These are phyloP conservation scores for Phrynocephalus versicolor DNA, from an alignment of 2,113 vertebrate genomes.

Conservation along the genomic window DNA sequence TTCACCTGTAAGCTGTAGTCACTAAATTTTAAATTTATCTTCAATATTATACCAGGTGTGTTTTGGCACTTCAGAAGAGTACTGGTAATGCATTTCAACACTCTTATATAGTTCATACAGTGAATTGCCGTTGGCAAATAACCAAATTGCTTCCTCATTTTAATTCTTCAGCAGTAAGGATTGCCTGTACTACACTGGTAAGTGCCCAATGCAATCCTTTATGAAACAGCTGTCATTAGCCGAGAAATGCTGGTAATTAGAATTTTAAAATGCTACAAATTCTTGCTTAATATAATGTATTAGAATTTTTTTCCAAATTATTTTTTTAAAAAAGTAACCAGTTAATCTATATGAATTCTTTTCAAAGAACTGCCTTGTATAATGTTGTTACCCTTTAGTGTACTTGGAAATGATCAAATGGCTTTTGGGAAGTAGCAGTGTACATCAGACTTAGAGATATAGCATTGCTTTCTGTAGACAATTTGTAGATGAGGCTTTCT, in stretches of 20 bases:
- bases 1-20: too few relatives aligned
- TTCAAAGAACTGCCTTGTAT: background rate
- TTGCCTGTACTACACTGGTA: background rate
- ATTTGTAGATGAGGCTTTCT: background rate
- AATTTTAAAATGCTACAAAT: background rate
- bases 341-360: background rate
- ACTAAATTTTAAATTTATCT: background rate
- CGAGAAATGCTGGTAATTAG: background rate
- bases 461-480: conserved; percentile 67
- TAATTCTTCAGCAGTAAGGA: background rate
- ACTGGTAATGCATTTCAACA: background rate
- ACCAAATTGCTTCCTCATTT: background rate
- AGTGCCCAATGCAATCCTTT: background rate
- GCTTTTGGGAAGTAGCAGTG: fast-evolving
- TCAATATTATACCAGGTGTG: background rate
- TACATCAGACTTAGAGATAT: conserved; percentile 38
- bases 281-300: fast-evolving
- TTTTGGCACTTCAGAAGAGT: background rate
- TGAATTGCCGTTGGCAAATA: background rate
- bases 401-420: background rate
- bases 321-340: conserved; percentile 15
- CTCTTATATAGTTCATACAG: background rate
- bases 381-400: background rate
- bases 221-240: background rate
- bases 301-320: conserved; percentile 36